Evolutionary conservation across 2,113 vertebrate genomes (phyloP).

Genomic region (Cricetomys ansorgei): DNA sequence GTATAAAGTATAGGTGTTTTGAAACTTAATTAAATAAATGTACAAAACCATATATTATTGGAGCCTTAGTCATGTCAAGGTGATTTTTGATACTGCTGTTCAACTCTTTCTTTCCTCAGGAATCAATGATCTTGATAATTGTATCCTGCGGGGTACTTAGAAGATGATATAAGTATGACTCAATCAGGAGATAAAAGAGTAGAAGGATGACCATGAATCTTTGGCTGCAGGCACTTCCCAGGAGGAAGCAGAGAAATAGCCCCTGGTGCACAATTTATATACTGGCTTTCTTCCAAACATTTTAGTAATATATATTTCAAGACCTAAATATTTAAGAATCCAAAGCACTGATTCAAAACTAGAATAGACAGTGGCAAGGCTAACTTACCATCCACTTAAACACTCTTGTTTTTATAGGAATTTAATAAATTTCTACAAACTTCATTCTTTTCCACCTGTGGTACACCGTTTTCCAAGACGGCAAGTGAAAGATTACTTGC

Average conservation of each 20-base stretch:
- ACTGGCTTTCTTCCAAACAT: constrained; percentile 62
- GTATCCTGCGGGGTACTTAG: not conserved
- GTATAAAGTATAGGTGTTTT: not conserved
- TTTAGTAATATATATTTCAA: constrained; percentile 68
- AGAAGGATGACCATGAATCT: not conserved
- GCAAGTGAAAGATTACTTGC: constrained; percentile 56
- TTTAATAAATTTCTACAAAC: constrained; percentile 46
- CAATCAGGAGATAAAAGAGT: not conserved
- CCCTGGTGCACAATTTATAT: not conserved
- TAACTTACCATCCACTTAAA: constrained; percentile 1
- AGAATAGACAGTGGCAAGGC: not conserved
- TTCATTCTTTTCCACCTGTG: constrained; percentile 48
- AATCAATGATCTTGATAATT: not conserved
- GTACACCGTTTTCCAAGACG: constrained; percentile 43
- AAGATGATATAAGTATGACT: not conserved
- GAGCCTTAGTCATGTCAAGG: not conserved
- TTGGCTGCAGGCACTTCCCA: not conserved
- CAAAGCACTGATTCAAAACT: constrained; percentile 38
- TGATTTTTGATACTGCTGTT: constrained; percentile 55
- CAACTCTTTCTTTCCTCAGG: not conserved
- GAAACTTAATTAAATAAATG: constrained; percentile 26
- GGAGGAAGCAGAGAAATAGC: constrained; percentile 40
- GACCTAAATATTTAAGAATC: not conserved
- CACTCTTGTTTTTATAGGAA: constrained; percentile 4
- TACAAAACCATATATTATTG: constrained; percentile 15